Conservation (phyloP, 2,888 invertebrate species). For the Fabriciana adippe region DNA sequence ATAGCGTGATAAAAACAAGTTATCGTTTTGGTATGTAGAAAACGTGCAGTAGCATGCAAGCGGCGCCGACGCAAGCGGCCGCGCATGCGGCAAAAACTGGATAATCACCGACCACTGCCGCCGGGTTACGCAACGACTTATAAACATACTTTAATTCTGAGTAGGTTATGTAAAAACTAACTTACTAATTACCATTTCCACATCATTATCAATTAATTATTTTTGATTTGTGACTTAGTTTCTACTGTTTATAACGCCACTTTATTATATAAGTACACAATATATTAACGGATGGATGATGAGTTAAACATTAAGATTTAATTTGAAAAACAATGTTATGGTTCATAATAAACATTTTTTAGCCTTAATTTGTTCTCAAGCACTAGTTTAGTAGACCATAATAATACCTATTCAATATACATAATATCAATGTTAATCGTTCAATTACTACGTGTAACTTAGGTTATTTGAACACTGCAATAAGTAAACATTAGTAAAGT, state of each 20-base stretch:
- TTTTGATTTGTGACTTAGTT: constrained; percentile 3
- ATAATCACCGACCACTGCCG: constrained; percentile 44
- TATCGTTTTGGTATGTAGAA: constrained; percentile 39
- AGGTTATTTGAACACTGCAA: constrained; percentile 35
- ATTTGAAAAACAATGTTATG: background rate
- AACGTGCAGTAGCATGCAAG: constrained; percentile 33
- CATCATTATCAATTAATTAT: constrained; percentile 39
- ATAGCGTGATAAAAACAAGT: constrained; percentile 38
- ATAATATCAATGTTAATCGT: background rate
- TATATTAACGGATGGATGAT: no score
- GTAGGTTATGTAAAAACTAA: constrained; percentile 57
- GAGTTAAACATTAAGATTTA: background rate
- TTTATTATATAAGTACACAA: background rate
- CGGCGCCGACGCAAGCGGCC: constrained; percentile 41
- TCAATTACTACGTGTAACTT: background rate
- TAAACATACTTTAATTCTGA: constrained; percentile 49
- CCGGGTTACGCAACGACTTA: constrained; percentile 48
- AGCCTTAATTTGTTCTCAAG: no score
- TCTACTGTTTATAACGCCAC: constrained; percentile 1
- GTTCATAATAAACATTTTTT: background rate
- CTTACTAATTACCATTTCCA: constrained; percentile 49
- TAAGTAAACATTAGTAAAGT: constrained; percentile 2
- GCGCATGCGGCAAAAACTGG: constrained; percentile 49
- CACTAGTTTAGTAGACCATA: no score
- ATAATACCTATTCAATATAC: no score